Conservation (phyloP, 2,797 vertebrate species). For the Falco cherrug region DNA sequence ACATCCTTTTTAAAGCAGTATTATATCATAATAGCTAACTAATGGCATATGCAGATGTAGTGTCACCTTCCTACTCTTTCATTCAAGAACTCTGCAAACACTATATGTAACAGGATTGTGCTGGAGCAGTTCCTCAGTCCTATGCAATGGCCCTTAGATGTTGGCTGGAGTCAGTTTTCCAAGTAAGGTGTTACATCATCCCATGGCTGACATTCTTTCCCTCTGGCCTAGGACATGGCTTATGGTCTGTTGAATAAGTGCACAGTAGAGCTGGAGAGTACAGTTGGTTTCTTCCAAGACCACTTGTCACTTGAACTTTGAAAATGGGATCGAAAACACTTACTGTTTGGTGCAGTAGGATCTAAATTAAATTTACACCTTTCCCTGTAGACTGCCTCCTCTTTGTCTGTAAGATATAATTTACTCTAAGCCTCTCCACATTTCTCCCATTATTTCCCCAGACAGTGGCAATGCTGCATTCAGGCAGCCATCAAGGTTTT, state of each 20-base stretch:
- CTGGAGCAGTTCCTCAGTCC: background rate
- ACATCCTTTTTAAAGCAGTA: background rate
- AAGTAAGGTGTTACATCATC: background rate
- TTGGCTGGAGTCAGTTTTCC: background rate
- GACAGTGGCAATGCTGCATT: background rate
- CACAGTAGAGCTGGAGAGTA: background rate
- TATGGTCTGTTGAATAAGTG: background rate
- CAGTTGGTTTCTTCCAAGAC: background rate
- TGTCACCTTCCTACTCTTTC: background rate
- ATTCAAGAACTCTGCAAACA: background rate
- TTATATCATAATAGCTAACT: background rate
- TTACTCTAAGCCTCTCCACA: background rate
- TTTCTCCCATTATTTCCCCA: background rate
- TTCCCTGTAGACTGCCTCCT: background rate
- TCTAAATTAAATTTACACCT: background rate
- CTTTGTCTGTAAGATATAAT: background rate
- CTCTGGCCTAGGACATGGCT: background rate
- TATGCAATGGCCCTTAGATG: background rate
- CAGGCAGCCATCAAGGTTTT: background rate
- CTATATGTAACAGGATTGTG: background rate
- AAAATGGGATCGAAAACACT: background rate
- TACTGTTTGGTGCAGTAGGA: background rate
- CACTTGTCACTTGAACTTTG: background rate
- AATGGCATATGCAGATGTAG: background rate
- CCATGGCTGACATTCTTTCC: background rate